Base-by-base conservation (phyloP, 37 sponge, comb jelly and placozoan species). In the Ephydatia muelleri region DNA sequence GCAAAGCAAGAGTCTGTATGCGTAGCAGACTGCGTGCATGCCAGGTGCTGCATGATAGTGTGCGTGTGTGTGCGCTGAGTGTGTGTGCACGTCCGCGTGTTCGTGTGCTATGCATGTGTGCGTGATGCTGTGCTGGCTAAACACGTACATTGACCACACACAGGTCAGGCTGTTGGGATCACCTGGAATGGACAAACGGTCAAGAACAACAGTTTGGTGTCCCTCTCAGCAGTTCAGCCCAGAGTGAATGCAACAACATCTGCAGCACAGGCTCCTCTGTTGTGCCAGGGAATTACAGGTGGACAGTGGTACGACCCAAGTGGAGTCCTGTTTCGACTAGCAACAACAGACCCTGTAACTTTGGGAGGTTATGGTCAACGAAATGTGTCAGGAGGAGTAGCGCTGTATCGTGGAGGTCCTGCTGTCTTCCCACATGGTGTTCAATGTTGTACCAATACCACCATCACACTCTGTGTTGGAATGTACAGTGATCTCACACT, bases 401-500 rank as follows among this genome's bases (percentile, higher is more conserved):
- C n/a, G n/a, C 57, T 57, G 57, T 57, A 57, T 57, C 57, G 57
- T 57, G 57, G 14, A 13, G 16, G 19, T 57, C 57, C 57, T 57
- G 9, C 12, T 57, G 57, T 16, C 57, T 57, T 57, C 57, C 57
- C 57, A 57, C 57, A 57, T 57, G 57, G 57, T 57, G 57, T 57
- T 57, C 57, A 57, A 57, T 57, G 57, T 57, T 57, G 57, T 57
- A 57, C 57, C 57, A 57, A 57, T 57, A 57, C 57, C 57, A 13
- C 57, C 57, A 57, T 57, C 57, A 57, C 57, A 57, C 57, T 57
- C 57, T 57, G 57, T 57, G 57, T 57, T 57, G 57, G 57, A 57
- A 57, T 57, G 57, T 57, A 57, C 57, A 57, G 19, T 57, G 57
- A 57, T 57, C 57, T 57, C 57, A 57, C 57, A 57, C 57, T 57